Conservation (phyloP, 2,888 invertebrate genomes). For the Ennomos quercinarius region DNA sequence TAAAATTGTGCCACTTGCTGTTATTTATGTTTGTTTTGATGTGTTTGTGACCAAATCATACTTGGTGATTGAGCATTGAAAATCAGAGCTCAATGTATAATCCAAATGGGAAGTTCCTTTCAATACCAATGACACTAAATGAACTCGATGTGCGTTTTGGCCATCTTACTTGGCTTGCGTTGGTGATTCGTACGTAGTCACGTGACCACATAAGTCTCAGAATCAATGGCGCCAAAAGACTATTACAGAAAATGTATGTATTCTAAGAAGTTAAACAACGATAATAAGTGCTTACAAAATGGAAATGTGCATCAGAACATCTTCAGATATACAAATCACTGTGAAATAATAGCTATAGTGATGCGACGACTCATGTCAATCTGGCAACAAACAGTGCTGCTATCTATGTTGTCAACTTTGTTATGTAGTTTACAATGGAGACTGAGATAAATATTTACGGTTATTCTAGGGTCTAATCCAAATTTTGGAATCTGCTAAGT, state of each 20-base stretch:
- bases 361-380: conserved; percentile 84
- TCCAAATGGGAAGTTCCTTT: conserved; percentile 75
- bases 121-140: conserved; percentile 81
- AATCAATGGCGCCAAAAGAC: conserved; percentile 86
- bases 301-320: conserved; percentile 39
- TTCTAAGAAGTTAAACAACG: conserved; percentile 55
- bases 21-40: conserved; percentile 67
- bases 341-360: conserved; percentile 58
- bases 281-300: conserved; percentile 47
- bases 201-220: conserved; percentile 75
- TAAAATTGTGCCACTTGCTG: conserved; percentile 75
- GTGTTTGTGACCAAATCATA: conserved; percentile 72
- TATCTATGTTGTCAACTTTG: conserved; percentile 93
- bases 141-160: conserved; percentile 85
- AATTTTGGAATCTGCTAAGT: conserved; percentile 46
- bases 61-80: conserved; percentile 57
- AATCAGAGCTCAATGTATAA: conserved; percentile 74
- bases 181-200: conserved; percentile 85
- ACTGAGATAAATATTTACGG: conserved; percentile 88
- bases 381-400: conserved; percentile 88
- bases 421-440: conserved; percentile 86
- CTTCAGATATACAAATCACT: conserved; percentile 47
- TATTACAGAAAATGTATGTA: conserved; percentile 83
- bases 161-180: conserved; percentile 86
- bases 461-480: conserved; percentile 73